Evolutionary conservation across 1,140 invertebrate species (phyloP).

Genomic region (Drosophila sturtevanti): DNA sequence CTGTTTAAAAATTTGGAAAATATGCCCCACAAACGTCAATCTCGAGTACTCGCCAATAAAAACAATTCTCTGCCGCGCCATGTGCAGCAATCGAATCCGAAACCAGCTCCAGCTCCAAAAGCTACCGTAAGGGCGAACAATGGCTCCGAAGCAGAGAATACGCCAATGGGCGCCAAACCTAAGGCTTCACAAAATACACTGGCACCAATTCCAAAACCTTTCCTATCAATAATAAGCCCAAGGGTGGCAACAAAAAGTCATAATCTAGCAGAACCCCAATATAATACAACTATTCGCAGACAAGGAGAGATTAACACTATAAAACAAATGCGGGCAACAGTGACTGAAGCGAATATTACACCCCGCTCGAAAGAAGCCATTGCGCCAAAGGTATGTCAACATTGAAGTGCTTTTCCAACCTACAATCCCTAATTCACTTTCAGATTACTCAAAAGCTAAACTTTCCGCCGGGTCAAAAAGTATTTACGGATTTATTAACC

Average conservation of each 20-base stretch:
- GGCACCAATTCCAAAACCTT: neutral
- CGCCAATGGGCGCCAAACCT: neutral
- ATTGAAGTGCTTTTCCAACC: too few relatives aligned
- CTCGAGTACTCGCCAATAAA: neutral
- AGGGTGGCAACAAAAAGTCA: neutral
- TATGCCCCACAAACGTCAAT: slow-evolving; percentile 49
- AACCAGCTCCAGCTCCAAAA: neutral
- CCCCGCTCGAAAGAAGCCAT: slow-evolving; percentile 29
- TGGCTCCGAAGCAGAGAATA: neutral
- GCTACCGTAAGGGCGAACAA: slow-evolving; percentile 21
- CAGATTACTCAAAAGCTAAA: slow-evolving; percentile 62
- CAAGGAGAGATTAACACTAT: slow-evolving; percentile 24
- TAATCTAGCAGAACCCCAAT: slow-evolving; percentile 35
- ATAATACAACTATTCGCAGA: slow-evolving; percentile 41
- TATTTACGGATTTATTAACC: slow-evolving; percentile 47
- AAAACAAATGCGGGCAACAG: neutral
- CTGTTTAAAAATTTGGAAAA: slow-evolving; percentile 1
- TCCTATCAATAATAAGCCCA: neutral
- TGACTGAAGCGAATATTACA: slow-evolving; percentile 4
- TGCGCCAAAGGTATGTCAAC: slow-evolving; percentile 43
- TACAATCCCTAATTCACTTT: neutral
- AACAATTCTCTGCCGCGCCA: slow-evolving; percentile 10
- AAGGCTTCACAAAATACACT: neutral
- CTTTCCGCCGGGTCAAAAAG: slow-evolving; percentile 21
- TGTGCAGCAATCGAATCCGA: neutral